Evolutionary conservation across 2,113 vertebrate genomes (phyloP), one percentile per base, ranked within the genome.

Genomic region (Gavialis gangeticus): DNA sequence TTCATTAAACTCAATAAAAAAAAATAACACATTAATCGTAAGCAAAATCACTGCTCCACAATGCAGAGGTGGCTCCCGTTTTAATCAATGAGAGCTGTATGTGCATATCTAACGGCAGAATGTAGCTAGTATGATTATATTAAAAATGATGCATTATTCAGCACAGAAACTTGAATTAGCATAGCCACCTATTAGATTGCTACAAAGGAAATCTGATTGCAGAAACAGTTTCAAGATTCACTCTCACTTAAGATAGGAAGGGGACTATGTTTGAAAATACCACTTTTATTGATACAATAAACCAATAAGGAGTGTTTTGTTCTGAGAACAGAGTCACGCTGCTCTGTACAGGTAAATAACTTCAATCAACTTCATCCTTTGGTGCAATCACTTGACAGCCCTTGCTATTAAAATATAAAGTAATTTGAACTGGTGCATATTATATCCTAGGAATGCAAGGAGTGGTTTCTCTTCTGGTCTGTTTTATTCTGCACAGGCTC

Each of bases 1-100:
- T 95, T 96, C 90, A 95, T 96, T 96, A 95, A 92, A 88, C 63
- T 79, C 85, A 27, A 71, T 71, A 21, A 71, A 71, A 22, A 12
- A 85, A 79, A 90, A 17, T 75, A 56, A 17, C 86, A 77, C 75
- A 94, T 87, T 82, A 92, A 93, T 95, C 88, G 89, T 91, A 69
- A 96, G 86, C 58, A 77, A 90, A 95, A 95, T 18, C 64, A 94
- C 69, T 15, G 0, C 37, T 94, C 60, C 27, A 15, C 69, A 87
- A 84, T 22, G 82, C 13, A 24, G 62, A 30, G 73, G 17, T 30
- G 79, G 64, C 59, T 37, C 77, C 57, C n/a, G 73, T 69, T 58
- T 2, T 10, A 46, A 60, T 54, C 75, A 82, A 64, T 2, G 1
- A 82, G 59, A 91, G 77, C 90, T 62, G 4, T 56, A 56, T 85